Base-by-base conservation (phyloP, 35 echinoderm and acorn worm species). In the Lytechinus variegatus region DNA sequence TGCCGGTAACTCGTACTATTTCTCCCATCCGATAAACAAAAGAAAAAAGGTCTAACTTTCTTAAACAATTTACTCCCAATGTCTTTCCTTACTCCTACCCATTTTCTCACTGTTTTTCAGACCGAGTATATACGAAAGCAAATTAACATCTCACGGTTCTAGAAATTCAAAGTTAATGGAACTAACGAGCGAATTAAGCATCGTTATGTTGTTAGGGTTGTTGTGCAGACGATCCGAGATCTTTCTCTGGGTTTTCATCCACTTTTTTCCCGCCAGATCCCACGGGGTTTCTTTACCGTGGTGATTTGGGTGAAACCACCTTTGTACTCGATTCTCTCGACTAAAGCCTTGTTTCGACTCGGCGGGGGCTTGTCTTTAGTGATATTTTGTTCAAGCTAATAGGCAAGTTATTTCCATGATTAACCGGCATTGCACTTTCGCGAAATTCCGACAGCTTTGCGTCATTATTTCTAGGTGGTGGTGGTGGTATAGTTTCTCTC, bases 131-230 rank as follows among this genome's bases (percentile, higher is more conserved):
- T 79, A 54, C 88, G 88, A 90, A 54, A 90, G 88, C 52, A 44
- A 90, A 52, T 90, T 90, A 54, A 54, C 88, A 90, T 90, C 88
- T 90, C 88, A 90, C 88, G 88, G 88, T 90, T 90, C 88, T 90
- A 90, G 88, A 90, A 90, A 28, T 90, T 90, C 88, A 90, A 21
- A 44, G 28, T 27, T 90, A 79, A 54, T 54, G 28, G 28, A n/a
- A 8, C 29, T 90, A 90, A 90, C 52, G 88, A 90, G 88, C 3
- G 52, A 90, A 90, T 90, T 90, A 90, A 90, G 88, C 88, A 21
- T 90, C 88, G 88, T 90, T 90, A 90, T 90, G 27, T 90, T 33
- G 88, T 90, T 90, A 90, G 52, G 29, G 29, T 54, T 52, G 29
- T 90, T 90, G 88, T 79, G 66, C 66, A 79, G 66, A 24, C 66